Conservation (phyloP, 2,888 invertebrate genomes). For the Ophioninae sp. region DNA sequence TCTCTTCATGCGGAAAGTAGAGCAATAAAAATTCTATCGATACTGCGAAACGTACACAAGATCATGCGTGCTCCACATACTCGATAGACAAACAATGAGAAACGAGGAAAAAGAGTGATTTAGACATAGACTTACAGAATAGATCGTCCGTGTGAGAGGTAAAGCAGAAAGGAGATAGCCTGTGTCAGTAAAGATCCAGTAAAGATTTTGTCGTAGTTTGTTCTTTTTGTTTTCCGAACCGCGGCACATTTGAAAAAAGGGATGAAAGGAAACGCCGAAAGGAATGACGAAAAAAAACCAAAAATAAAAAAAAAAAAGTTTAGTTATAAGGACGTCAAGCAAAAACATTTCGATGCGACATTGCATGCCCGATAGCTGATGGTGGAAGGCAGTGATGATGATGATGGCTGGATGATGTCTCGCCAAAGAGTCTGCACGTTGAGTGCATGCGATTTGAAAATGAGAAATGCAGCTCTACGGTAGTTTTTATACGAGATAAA, state of each 20-base stretch:
- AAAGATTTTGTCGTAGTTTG: slow-evolving; percentile 48
- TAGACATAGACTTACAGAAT: slow-evolving; percentile 74
- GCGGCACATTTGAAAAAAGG: slow-evolving; percentile 19
- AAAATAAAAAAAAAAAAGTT: not conserved
- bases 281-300: not conserved
- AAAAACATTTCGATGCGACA: slow-evolving; percentile 50
- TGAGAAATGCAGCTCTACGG: slow-evolving; percentile 19
- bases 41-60: not conserved
- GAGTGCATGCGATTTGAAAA: slow-evolving; percentile 28
- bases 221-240: slow-evolving; percentile 21
- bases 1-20: not conserved
- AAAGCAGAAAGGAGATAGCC: slow-evolving; percentile 73
- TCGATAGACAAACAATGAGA: slow-evolving; percentile 37
- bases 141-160: slow-evolving; percentile 71
- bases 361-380: slow-evolving; percentile 62
- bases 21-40: not conserved
- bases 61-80: slow-evolving; percentile 57
- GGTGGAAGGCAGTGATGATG: slow-evolving; percentile 66
- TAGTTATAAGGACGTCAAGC: slow-evolving; percentile 21
- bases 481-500: not conserved
- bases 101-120: slow-evolving; percentile 57
- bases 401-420: slow-evolving; percentile 34
- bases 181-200: slow-evolving; percentile 65
- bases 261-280: not conserved
- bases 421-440: slow-evolving; percentile 27